A percentile compares a stretch with the other conserved stretches of the same genome.
These are phyloP conservation scores for Harpagifer antarcticus DNA, from an alignment of 2,797 vertebrate species.

Conservation along the genomic window DNA sequence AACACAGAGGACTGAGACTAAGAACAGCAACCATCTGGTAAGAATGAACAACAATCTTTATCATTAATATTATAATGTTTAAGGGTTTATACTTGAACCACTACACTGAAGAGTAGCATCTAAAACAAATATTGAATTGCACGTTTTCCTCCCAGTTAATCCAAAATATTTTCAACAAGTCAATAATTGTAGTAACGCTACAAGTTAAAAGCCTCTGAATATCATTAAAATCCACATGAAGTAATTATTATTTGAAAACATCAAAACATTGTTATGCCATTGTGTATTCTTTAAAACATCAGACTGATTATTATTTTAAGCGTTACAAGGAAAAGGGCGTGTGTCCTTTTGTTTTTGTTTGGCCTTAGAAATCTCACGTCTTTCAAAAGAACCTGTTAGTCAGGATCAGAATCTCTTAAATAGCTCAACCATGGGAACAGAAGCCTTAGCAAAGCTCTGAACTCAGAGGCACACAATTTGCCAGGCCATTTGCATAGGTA, in stretches of 20 bases:
- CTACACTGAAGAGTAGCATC: neutral
- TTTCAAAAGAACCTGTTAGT: conserved; percentile 77
- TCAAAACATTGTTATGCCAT: conserved; percentile 1
- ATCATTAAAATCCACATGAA: neutral
- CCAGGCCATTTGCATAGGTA: conserved; percentile 35
- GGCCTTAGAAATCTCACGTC: conserved; percentile 28
- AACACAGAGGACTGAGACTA: conserved; percentile 16
- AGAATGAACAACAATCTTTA: neutral
- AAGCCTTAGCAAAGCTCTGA: conserved; percentile 7
- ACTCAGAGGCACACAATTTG: neutral
- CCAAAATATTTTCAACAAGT: neutral
- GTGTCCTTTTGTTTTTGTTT: conserved; percentile 37
- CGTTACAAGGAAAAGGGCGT: conserved; percentile 45
- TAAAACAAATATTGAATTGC: neutral
- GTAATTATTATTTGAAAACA: conserved; percentile 6
- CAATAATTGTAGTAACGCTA: neutral
- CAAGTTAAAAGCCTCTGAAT: neutral
- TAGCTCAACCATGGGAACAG: conserved; percentile 68
- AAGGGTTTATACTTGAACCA: neutral
- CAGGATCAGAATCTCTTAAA: conserved; percentile 51
- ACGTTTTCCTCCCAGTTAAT: neutral
- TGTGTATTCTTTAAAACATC: neutral
- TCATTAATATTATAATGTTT: neutral
- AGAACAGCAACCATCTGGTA: conserved; percentile 57
- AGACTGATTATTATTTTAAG: conserved; percentile 39